A percentile compares a stretch with the other conserved stretches of the same genome.
Evolutionary conservation across 2,888 invertebrate genomes (phyloP).

Genomic region (Microchrysa polita): DNA sequence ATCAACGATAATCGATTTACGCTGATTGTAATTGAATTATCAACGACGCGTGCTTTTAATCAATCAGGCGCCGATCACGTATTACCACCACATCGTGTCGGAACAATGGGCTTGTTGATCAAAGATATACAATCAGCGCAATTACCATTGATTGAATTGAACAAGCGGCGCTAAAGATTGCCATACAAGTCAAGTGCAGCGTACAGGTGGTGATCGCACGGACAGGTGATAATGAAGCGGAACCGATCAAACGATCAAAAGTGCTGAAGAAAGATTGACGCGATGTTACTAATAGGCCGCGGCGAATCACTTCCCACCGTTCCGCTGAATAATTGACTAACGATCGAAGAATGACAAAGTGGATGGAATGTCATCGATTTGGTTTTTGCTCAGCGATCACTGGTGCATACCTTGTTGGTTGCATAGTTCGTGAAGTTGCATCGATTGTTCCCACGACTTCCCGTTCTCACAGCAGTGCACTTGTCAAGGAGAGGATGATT

Average conservation of each 20-base stretch:
- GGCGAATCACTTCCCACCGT: not conserved
- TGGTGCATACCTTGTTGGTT: constrained; percentile 32
- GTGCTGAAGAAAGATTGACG: too few species aligned
- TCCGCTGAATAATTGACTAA: constrained; percentile 29
- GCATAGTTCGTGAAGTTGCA: constrained; percentile 18
- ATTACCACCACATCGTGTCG: not conserved
- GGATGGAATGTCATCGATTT: constrained; percentile 2
- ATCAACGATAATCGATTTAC: constrained; percentile 43
- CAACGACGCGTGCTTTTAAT: constrained; percentile 32
- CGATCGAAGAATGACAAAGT: constrained; percentile 35
- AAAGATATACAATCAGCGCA: constrained; percentile 17
- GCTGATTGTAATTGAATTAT: constrained; percentile 40
- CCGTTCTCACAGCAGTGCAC: constrained; percentile 1
- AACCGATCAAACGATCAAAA: constrained; percentile 17
- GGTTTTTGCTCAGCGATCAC: constrained; percentile 8
- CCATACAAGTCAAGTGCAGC: too few species aligned
- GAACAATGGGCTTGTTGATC: not conserved
- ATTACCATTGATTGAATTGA: constrained; percentile 26
- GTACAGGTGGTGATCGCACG: constrained; percentile 1
- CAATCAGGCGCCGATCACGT: constrained; percentile 33
- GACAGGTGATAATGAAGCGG: constrained; percentile 31
- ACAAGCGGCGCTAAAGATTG: constrained; percentile 22
- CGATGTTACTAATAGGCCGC: not conserved
- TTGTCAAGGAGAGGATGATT: not conserved
- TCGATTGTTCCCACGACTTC: constrained; percentile 36